These are phyloP conservation scores for Formica exsecta DNA, from an alignment of 1,140 invertebrate species.

Conservation along the genomic window DNA sequence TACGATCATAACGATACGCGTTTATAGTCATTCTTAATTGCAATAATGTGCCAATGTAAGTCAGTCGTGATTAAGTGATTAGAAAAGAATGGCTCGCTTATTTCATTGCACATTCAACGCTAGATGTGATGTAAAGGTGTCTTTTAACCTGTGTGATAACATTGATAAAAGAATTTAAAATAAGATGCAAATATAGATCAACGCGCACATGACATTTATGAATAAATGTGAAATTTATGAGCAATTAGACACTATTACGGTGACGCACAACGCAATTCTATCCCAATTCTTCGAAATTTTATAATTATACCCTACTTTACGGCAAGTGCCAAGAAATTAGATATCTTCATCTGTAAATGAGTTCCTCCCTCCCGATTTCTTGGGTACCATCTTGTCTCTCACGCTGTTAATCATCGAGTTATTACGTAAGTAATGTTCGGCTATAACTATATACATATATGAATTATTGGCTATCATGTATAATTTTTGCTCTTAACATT, in stretches of 20 bases:
- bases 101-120: not conserved
- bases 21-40: not conserved
- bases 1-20: conserved; percentile 17
- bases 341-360: conserved; percentile 40
- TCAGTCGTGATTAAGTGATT: not conserved
- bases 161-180: not conserved
- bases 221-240: conserved; percentile 30
- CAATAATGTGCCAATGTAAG: not conserved
- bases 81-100: not conserved
- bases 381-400: not conserved
- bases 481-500: conserved; percentile 26
- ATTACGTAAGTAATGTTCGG: conserved; percentile 46
- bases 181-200: conserved; percentile 2
- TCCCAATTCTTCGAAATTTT: not conserved
- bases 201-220: not conserved
- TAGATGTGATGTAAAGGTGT: not conserved
- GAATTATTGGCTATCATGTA: conserved; percentile 21
- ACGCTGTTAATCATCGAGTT: conserved; percentile 19
- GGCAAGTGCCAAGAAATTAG: not conserved
- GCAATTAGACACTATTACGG: conserved; percentile 5
- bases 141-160: not conserved
- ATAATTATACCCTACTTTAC: conserved; percentile 25
- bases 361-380: conserved; percentile 3
- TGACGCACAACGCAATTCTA: not conserved
- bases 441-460: conserved; percentile 22